phyloP scores from a whole-genome alignment of 2,113 vertebrate species.

The Aptenodytes forsteri region DNA sequence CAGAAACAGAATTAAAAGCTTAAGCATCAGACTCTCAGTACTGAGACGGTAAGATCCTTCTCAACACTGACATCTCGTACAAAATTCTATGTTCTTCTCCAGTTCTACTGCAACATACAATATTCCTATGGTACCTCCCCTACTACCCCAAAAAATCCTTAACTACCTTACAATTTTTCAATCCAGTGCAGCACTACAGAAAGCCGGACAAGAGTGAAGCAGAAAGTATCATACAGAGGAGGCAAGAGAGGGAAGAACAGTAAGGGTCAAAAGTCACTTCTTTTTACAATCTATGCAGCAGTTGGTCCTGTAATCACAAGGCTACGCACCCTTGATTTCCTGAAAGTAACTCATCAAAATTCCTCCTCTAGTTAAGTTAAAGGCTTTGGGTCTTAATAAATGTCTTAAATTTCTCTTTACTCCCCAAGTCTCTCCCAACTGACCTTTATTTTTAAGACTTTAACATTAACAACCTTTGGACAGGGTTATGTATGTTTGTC shows the following conservation, averaged over 20 bases:
- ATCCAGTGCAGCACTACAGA: background rate
- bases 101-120: background rate
- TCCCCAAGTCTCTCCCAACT: background rate
- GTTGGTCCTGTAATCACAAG: background rate
- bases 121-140: background rate
- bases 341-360: background rate
- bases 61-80: background rate
- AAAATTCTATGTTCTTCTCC: background rate
- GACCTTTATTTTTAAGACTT: background rate
- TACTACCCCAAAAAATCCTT: background rate
- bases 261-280: background rate
- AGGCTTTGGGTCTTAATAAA: background rate
- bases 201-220: background rate
- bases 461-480: background rate
- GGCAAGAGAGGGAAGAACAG: background rate
- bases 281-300: background rate
- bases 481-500: background rate
- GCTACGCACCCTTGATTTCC: background rate
- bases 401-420: background rate
- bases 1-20: background rate
- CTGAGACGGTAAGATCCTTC: background rate
- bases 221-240: background rate
- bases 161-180: background rate
- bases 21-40: background rate
- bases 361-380: background rate